Conservation (phyloP, 2,888 invertebrate species). For the Chloroclysta siterata region DNA sequence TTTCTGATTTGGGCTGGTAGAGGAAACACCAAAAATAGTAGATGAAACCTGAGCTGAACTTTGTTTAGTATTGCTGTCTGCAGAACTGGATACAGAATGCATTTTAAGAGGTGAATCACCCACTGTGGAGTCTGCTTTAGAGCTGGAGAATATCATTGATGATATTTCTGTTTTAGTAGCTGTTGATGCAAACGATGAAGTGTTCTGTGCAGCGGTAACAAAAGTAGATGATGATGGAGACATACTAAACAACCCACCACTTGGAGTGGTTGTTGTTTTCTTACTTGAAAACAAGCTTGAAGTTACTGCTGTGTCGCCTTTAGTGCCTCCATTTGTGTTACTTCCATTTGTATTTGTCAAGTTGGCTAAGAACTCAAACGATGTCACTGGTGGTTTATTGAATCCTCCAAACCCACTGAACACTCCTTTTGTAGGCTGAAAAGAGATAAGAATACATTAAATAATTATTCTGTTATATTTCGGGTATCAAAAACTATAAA, state of each 20-base stretch:
- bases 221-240: constrained; percentile 51
- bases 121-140: constrained; percentile 64
- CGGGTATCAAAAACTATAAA: not conserved
- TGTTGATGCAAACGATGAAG: constrained; percentile 57
- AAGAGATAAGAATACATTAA: constrained; percentile 28
- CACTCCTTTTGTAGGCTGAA: constrained; percentile 83
- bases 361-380: constrained; percentile 87
- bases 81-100: constrained; percentile 54
- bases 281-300: constrained; percentile 61
- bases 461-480: not conserved
- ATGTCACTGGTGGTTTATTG: constrained; percentile 78
- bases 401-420: constrained; percentile 90
- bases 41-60: constrained; percentile 58
- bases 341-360: constrained; percentile 80
- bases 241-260: constrained; percentile 57
- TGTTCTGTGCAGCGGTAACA: constrained; percentile 50
- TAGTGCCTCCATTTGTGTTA: constrained; percentile 63
- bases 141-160: constrained; percentile 56
- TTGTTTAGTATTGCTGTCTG: constrained; percentile 49
- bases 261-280: constrained; percentile 46
- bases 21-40: constrained; percentile 59
- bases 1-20: constrained; percentile 52
- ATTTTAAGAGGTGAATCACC: constrained; percentile 65
- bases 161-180: constrained; percentile 42
- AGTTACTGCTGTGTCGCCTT: constrained; percentile 55